A percentile compares a stretch with the other conserved stretches of the same genome.
Conservation (phyloP, 2,797 vertebrate species). For the Periophthalmus magnuspinnatus region DNA sequence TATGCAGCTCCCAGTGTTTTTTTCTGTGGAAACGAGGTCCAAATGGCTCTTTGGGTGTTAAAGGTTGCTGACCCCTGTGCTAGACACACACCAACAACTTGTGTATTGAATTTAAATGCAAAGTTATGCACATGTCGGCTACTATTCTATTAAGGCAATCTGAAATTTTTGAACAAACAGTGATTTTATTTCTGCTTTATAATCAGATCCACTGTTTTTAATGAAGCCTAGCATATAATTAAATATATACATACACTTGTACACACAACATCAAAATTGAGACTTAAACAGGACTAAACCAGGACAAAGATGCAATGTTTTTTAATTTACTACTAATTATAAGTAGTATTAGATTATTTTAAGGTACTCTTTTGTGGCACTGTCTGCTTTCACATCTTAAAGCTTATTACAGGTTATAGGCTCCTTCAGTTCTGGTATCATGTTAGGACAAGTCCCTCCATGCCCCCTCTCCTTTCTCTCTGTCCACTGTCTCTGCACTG, state of each 20-base stretch:
- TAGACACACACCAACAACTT: not conserved
- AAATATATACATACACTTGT: too few relatives aligned
- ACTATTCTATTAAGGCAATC: not conserved
- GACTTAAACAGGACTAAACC: not conserved
- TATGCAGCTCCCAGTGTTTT: too few relatives aligned
- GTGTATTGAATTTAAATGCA: not conserved
- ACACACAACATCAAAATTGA: not conserved
- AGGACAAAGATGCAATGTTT: not conserved
- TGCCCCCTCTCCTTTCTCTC: not conserved
- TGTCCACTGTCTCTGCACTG: not conserved
- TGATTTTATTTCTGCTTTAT: too few relatives aligned
- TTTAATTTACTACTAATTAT: not conserved
- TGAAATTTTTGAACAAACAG: too few relatives aligned
- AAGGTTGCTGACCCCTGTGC: too few relatives aligned
- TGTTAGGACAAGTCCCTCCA: not conserved
- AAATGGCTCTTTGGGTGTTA: too few relatives aligned
- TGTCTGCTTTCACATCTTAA: not conserved
- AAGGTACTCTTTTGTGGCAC: not conserved
- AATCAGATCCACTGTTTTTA: too few relatives aligned
- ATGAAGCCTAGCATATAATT: too few relatives aligned
- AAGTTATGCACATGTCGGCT: too few relatives aligned
- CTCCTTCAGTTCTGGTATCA: not conserved
- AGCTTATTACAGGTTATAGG: not conserved
- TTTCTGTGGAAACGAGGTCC: too few relatives aligned
- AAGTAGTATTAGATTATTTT: not conserved